phyloP scores from a whole-genome alignment of 2,113 vertebrate genomes.

The Silurus meridionalis region DNA sequence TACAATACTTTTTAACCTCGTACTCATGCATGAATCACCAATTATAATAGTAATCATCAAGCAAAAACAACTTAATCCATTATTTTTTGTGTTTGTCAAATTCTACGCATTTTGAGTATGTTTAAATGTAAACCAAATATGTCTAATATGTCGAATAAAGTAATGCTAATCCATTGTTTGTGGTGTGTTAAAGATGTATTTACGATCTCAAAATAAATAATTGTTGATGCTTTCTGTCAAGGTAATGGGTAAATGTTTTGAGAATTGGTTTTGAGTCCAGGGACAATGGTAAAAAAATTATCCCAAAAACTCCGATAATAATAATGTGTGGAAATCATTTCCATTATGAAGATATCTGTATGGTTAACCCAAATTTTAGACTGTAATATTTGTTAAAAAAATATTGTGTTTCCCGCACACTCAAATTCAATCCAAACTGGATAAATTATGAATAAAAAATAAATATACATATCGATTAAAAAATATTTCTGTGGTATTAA shows the following conservation, averaged over 20 bases:
- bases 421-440: neutral
- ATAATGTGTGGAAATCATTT: neutral
- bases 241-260: neutral
- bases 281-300: neutral
- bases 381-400: neutral
- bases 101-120: too few relatives aligned
- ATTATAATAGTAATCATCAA: neutral
- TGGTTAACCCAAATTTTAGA: slow-evolving; percentile 1
- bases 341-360: neutral
- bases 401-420: neutral
- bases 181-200: neutral
- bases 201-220: too few relatives aligned
- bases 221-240: neutral
- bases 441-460: neutral
- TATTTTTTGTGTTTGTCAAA: neutral
- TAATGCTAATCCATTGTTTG: neutral
- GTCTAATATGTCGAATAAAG: too few relatives aligned
- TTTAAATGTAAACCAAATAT: too few relatives aligned
- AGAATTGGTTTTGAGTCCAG: neutral
- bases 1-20: neutral
- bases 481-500: neutral
- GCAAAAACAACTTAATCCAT: neutral
- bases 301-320: neutral
- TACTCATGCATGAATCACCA: neutral
- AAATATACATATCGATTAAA: neutral